Evolutionary conservation across 2,888 invertebrate genomes (phyloP), one percentile per base, ranked within the genome.

Genomic region (Oxystoma pomonae): DNA sequence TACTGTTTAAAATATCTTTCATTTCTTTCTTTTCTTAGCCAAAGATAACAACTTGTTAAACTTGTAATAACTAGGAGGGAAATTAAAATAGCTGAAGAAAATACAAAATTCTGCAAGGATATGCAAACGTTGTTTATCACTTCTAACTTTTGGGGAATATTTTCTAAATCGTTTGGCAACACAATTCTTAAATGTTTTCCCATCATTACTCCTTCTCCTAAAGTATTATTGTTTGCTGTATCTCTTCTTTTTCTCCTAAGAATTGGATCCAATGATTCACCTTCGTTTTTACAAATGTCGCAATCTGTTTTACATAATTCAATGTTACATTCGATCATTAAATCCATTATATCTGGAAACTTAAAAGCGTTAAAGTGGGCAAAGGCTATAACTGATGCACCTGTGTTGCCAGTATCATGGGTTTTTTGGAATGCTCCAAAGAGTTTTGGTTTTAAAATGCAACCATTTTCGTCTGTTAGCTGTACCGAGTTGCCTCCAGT

Each of bases 381-480:
- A 71, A 85, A 92, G 0, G 91, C 90, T 20, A 91, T 87, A 19
- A 91, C 85, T 2, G 90, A 88, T 7, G 90, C 89, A 18, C 89
- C 90, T 0, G 87, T 86, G 67, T 86, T 88, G 52, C 88, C 88
- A 2, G 90, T 90, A 1, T 90, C 87, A 69, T 85, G 85, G 0
- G 90, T 90, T 76, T 90, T 91, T 76, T 91, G 91, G 87, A 92
- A 92, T 0, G 90, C 85, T 0, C 91, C 91, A 73, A 92, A 90
- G 1, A 92, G 79, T 78, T 92, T 92, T 0, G 90, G 89, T 75
- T 91, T 91, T 2, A 91, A 76, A 0, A 92, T 86, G 73, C 92
- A 92, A 17, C 92, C 92, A 55, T 87, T 83, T 58, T 86, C 87
- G 73, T 92, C 92, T 2, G 90, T 91, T 55, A 92, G 75, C 3